Conservation (phyloP, 2,888 invertebrate species). For the Megastigmus dorsalis region DNA sequence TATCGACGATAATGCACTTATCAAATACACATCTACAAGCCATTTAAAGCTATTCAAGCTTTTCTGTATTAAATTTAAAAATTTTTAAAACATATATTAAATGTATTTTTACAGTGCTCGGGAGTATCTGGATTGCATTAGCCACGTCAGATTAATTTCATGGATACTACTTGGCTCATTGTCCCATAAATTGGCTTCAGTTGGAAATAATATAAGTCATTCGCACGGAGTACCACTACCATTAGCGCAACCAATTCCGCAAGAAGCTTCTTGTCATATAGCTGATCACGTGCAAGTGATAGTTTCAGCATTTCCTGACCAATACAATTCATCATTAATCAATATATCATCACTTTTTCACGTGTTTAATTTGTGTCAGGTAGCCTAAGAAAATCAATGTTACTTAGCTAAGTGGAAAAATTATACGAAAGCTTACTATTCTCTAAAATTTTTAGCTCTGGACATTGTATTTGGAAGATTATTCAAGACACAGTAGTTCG, state of each 20-base stretch:
- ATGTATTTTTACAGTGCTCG: slow-evolving; percentile 80
- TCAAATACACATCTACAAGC: too few relatives aligned
- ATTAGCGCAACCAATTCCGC: slow-evolving; percentile 90
- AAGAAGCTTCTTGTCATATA: slow-evolving; percentile 96
- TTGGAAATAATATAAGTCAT: slow-evolving; percentile 65
- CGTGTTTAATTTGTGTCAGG: slow-evolving; percentile 97
- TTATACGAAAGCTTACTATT: background rate
- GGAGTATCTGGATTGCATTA: slow-evolving; percentile 96
- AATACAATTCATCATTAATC: slow-evolving; percentile 91
- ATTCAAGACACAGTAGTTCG: slow-evolving; percentile 81
- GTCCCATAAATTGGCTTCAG: slow-evolving; percentile 85
- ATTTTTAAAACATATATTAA: background rate
- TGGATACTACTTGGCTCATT: slow-evolving; percentile 98
- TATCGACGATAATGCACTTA: too few relatives aligned
- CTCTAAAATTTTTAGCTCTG: slow-evolving; percentile 80
- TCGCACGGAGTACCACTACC: slow-evolving; percentile 71
- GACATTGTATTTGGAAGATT: slow-evolving; percentile 98
- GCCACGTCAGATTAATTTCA: slow-evolving; percentile 94
- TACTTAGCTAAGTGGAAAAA: background rate
- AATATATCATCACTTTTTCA: slow-evolving; percentile 98
- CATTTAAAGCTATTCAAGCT: too few relatives aligned
- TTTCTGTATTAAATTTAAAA: background rate
- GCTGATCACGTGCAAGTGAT: slow-evolving; percentile 98
- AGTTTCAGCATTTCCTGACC: slow-evolving; percentile 97
- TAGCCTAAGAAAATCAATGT: slow-evolving; percentile 69